phyloP scores from a whole-genome alignment of 2,797 vertebrate species.

The Sebastes oblongus region DNA sequence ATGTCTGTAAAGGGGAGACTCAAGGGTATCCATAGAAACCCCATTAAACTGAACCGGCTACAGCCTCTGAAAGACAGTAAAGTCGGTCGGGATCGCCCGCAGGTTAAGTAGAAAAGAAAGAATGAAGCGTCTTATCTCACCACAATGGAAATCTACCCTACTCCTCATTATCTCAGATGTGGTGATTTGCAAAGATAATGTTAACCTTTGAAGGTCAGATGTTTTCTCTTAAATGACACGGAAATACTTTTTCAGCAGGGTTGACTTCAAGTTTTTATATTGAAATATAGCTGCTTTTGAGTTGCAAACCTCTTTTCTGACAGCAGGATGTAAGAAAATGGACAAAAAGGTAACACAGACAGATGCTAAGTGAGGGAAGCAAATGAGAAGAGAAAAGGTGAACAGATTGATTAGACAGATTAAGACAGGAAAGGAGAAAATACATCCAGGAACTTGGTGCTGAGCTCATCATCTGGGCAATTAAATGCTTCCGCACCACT shows the following conservation, averaged over 20 bases:
- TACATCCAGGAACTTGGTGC: conserved; percentile 29
- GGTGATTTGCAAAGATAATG: conserved; percentile 3
- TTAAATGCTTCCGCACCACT: conserved; percentile 76
- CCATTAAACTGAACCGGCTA: too few relatives aligned
- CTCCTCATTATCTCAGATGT: neutral
- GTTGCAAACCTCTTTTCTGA: neutral
- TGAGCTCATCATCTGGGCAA: conserved; percentile 58
- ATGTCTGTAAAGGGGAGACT: too few relatives aligned
- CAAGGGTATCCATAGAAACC: too few relatives aligned
- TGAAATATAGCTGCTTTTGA: neutral
- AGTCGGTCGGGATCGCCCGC: too few relatives aligned
- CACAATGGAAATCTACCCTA: neutral
- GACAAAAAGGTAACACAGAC: neutral
- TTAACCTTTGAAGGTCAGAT: neutral
- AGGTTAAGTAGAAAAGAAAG: too few relatives aligned
- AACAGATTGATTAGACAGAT: conserved; percentile 25
- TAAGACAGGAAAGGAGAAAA: conserved; percentile 34
- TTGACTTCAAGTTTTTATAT: neutral
- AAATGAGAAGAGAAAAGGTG: conserved; percentile 23
- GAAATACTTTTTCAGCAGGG: neutral
- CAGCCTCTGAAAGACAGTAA: too few relatives aligned
- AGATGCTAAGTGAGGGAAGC: neutral
- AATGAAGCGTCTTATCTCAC: neutral
- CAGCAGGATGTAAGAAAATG: neutral
- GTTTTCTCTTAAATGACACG: neutral